A percentile compares a stretch with the other conserved stretches of the same genome.
phyloP scores from a whole-genome alignment of 35 echinoderm and acorn worm genomes.

The Patiria miniata region DNA sequence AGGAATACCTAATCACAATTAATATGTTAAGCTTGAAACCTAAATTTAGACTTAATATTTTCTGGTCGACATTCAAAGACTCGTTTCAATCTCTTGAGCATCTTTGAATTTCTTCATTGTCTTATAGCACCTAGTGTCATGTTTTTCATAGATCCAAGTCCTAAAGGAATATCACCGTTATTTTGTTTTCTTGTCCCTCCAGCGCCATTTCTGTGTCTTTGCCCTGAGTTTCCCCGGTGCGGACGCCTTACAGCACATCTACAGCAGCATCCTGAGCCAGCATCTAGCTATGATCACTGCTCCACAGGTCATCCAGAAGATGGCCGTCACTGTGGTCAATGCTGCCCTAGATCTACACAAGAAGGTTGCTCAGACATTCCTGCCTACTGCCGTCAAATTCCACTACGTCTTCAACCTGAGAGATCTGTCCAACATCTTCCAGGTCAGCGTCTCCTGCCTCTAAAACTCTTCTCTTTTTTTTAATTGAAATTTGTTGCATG shows the following conservation, averaged over 20 bases:
- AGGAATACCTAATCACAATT: too few species aligned
- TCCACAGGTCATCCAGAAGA: slow-evolving; percentile 74
- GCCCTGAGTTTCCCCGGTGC: slow-evolving; percentile 95
- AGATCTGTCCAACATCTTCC: slow-evolving; percentile 95
- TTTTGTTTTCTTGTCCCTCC: neutral
- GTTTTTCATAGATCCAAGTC: too few species aligned
- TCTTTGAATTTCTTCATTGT: too few species aligned
- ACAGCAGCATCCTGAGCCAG: slow-evolving; percentile 90
- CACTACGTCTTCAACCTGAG: slow-evolving; percentile 98
- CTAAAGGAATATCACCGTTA: neutral
- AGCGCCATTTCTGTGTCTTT: slow-evolving; percentile 97
- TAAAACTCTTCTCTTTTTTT: too few species aligned
- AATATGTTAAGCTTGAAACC: too few species aligned
- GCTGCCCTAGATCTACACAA: slow-evolving; percentile 93
- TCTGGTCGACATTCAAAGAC: too few species aligned
- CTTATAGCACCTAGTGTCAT: too few species aligned
- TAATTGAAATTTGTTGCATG: too few species aligned
- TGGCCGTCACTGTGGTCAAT: slow-evolving; percentile 60
- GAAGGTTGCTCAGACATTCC: slow-evolving; percentile 90
- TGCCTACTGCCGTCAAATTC: slow-evolving; percentile 97
- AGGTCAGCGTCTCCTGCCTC: slow-evolving; percentile 73
- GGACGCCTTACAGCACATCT: slow-evolving; percentile 88
- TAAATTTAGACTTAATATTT: too few species aligned
- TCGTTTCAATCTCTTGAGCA: too few species aligned
- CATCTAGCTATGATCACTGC: slow-evolving; percentile 58